Evolutionary conservation across 2,113 vertebrate genomes (phyloP).

Genomic region (Oxygymnocypris stewartii): DNA sequence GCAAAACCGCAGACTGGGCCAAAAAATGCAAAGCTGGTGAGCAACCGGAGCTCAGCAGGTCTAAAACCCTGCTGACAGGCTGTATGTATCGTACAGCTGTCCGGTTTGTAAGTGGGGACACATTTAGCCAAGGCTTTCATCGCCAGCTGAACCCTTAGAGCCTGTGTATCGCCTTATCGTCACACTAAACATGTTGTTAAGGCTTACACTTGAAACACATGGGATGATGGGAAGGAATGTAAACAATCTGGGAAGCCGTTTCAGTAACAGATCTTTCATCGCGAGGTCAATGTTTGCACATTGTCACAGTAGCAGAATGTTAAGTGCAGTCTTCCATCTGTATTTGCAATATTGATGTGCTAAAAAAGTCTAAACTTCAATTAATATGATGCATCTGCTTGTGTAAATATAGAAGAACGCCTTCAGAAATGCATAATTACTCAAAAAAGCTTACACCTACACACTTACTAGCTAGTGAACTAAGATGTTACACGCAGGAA

Average conservation of each 20-base stretch:
- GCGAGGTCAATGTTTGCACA: background rate
- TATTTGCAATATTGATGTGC: background rate
- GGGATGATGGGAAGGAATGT: conserved; percentile 39
- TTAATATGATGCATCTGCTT: background rate
- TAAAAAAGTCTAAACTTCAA: conserved; percentile 1
- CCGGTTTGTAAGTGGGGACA: conserved; percentile 11
- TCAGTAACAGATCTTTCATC: conserved; percentile 10
- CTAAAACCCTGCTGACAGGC: conserved; percentile 34
- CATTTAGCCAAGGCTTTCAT: conserved; percentile 34
- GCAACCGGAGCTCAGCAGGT: background rate
- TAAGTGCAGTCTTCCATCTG: background rate
- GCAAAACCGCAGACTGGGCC: conserved; percentile 37
- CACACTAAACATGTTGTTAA: conserved; percentile 29
- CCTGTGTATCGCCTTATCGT: conserved; percentile 13
- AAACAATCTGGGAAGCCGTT: conserved; percentile 13
- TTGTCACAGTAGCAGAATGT: background rate
- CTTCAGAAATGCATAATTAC: background rate
- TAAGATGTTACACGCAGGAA: background rate
- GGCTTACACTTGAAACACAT: conserved; percentile 10
- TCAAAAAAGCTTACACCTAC: conserved; percentile 9
- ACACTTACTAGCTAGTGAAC: background rate
- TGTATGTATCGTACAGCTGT: conserved; percentile 26
- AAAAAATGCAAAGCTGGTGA: conserved; percentile 1
- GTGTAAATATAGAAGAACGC: background rate
- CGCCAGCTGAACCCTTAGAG: conserved; percentile 38